A percentile compares a stretch with the other conserved stretches of the same genome.
phyloP scores from a whole-genome alignment of 2,888 invertebrate species.

The Microctonus hyperodae region DNA sequence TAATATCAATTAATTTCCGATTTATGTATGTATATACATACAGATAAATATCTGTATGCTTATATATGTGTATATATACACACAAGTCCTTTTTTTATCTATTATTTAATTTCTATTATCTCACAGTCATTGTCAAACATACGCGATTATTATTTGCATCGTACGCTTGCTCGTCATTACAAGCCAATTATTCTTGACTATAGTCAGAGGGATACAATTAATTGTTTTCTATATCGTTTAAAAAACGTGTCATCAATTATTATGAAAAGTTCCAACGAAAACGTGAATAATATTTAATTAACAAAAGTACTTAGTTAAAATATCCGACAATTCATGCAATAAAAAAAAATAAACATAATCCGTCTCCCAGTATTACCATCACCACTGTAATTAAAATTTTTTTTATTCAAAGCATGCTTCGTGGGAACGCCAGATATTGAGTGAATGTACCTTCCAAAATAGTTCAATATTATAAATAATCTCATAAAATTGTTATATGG shows the following conservation, averaged over 20 bases:
- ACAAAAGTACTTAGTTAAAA: conserved; percentile 10
- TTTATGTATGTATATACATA: conserved; percentile 26
- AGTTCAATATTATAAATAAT: too few species aligned
- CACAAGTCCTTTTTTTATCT: conserved; percentile 25
- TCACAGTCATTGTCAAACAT: conserved; percentile 18
- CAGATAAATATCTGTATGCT: too few species aligned
- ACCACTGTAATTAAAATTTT: conserved; percentile 2
- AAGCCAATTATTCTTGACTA: conserved; percentile 31
- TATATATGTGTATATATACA: conserved; percentile 25
- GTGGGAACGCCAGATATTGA: neutral
- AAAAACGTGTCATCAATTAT: neutral
- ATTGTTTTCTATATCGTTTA: neutral
- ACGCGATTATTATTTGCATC: conserved; percentile 17
- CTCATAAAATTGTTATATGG: too few species aligned
- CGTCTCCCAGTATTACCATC: conserved; percentile 10
- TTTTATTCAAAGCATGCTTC: conserved; percentile 2
- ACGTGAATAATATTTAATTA: neutral
- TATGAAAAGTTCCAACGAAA: neutral
- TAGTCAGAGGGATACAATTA: neutral
- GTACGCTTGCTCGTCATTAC: conserved; percentile 24
- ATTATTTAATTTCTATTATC: conserved; percentile 16
- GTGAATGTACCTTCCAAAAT: neutral
- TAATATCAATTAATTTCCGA: conserved; percentile 40
- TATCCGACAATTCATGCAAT: conserved; percentile 12
- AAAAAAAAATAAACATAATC: neutral